Evolutionary conservation across 30 jellyfish, hydroid and myxozoan species (phyloP), one percentile per base, ranked within the genome.

Genomic region (Turritopsis dohrnii): DNA sequence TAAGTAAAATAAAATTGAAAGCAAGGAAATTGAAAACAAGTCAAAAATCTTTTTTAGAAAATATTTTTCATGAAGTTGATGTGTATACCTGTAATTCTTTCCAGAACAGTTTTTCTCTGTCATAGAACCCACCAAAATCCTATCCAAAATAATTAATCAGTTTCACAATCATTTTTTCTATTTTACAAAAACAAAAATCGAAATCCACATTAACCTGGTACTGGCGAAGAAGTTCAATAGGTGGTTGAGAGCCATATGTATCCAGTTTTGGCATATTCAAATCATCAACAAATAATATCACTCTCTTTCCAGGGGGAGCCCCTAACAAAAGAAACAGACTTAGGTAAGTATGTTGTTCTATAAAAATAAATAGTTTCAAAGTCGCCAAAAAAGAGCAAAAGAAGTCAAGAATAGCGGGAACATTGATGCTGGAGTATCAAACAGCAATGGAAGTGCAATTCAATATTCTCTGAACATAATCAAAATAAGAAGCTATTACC

Each of bases 111-210:
- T 92, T 92, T 52, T 92, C 96, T 27, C 98, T 22, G 87, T 92
- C 98, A 81, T 92, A 92, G 80, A 92, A 88, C 8, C 98, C 98
- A 79, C 96, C 96, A 74, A 92, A 92, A 52, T 92, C 98, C 95
- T 90, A 52, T 22, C 27, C 54, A 84, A 52, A 69, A 69, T 41
- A 41, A 3, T 41, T 41, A 41, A 3, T 5, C 13, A 3, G 60
- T 3, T 41, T 3, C 60, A 41, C 9, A 41, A 13, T 41, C 9
- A 41, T 41, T 41, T n/a, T n/a, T n/a, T n/a, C n/a, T n/a, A n/a
- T n/a, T n/a, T n/a, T n/a, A n/a, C 60, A 41, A 41, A 41, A 41
- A 5, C 60, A 5, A 41, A 3, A 41, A 41, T 86, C 97, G 73
- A 60, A 92, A 88, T 96, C 71, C 85, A 92, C 73, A 60, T 18